Base-by-base conservation (phyloP, 2,888 invertebrate species). In the Formica aserva region DNA sequence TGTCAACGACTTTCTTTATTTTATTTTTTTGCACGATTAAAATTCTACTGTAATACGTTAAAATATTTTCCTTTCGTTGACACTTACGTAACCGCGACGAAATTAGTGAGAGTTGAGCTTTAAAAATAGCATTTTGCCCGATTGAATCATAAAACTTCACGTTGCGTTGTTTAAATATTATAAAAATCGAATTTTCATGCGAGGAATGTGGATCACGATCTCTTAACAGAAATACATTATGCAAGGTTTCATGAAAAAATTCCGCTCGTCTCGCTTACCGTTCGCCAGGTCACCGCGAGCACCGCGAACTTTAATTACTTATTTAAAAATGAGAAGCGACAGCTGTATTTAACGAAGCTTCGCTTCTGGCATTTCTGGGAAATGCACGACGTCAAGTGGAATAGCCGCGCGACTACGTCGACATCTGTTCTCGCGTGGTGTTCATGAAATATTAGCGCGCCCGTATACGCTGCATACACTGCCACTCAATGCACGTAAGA, bases 381-480 rank as follows among this genome's bases (percentile, higher is more conserved):
- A 71, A 78, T n/a, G 41, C 18, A 35, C 15, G 38, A 9, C 9
- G 26, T 13, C 55, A 22, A 78, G 45, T 78, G 60, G 18, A 71
- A 60, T 26, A 78, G 45, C 69, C 69, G 60, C 18, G 15, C 41
- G 57, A 29, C 45, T 78, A 45, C 60, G 57, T 9, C 45, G 78
- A 62, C 81, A 65, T 81, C 18, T 65, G 75, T 65, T 74, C 63
- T 38, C 41, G 52, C 52, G 22, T 32, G 32, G 48, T 18, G 62
- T 29, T 75, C 74, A 75, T 81, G 75, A 75, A 72, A 81, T 75
- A 81, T 80, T 80, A 80, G 55, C 35, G 81, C 74, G 48, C 8
- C 62, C 0, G 63, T 75, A 57, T 71, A 62, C 74, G 69, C 22
- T 32, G 69, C 18, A 32, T 22, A 57, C 55, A 22, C 22, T 22